A percentile compares a stretch with the other conserved stretches of the same genome.
Conservation (phyloP, 2,888 invertebrate species). For the Hypomecis punctinalis region DNA sequence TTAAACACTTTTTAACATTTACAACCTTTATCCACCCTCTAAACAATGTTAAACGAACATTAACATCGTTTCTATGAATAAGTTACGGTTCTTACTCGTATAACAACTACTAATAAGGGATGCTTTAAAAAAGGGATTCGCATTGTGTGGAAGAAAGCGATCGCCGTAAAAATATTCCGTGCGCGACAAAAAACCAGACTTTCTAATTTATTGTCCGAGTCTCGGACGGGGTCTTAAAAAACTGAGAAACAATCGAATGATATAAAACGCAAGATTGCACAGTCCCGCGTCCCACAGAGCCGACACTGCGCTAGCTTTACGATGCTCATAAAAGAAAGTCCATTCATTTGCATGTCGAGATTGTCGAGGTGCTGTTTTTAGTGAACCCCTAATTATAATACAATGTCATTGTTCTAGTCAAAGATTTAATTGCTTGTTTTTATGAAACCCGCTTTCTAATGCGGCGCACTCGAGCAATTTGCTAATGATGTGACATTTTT, state of each 20-base stretch:
- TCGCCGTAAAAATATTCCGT: conserved; percentile 54
- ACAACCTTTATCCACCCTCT: conserved; percentile 6
- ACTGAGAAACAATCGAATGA: conserved; percentile 59
- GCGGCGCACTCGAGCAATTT: conserved; percentile 31
- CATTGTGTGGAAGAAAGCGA: conserved; percentile 68
- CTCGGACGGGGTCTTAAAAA: conserved; percentile 56
- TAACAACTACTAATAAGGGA: conserved; percentile 46
- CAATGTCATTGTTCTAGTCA: conserved; percentile 42
- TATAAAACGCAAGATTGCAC: conserved; percentile 56
- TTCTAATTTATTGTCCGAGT: conserved; percentile 73
- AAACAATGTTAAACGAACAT: conserved; percentile 18
- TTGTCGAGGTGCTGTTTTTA: conserved; percentile 31
- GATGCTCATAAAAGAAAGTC: conserved; percentile 47
- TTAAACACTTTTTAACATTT: conserved; percentile 9
- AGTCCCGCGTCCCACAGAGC: conserved; percentile 8
- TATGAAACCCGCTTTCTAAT: conserved; percentile 36
- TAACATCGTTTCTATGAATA: conserved; percentile 25
- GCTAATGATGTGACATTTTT: conserved; percentile 41
- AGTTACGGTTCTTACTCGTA: conserved; percentile 25
- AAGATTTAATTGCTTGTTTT: conserved; percentile 39
- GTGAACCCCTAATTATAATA: conserved; percentile 38
- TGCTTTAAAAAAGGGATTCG: conserved; percentile 52
- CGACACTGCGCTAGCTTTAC: conserved; percentile 23
- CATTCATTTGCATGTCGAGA: conserved; percentile 44
- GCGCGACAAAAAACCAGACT: conserved; percentile 57